Percentiles rank a stretch among this genome's conserved stretches.
Conservation (phyloP, 2,797 vertebrate species). For the Lemur catta region DNA sequence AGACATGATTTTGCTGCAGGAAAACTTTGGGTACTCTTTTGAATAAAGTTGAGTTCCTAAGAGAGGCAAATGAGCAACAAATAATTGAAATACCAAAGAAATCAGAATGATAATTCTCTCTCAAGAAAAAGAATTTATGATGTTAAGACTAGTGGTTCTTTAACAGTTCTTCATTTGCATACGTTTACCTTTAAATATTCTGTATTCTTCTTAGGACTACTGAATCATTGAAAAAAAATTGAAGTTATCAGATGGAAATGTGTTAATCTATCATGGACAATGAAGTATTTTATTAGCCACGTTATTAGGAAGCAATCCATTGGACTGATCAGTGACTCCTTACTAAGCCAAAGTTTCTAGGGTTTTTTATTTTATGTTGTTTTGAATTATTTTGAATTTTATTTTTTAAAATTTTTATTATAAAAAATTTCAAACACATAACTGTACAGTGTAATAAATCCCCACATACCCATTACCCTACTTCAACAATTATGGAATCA, state of each 20-base stretch:
- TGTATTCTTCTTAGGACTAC: neutral
- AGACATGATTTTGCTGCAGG: slow-evolving; percentile 42
- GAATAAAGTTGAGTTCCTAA: slow-evolving; percentile 38
- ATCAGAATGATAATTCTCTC: neutral
- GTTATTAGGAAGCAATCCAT: neutral
- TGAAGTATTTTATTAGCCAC: neutral
- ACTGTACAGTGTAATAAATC: neutral
- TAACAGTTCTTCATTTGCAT: neutral
- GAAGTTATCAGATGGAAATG: neutral
- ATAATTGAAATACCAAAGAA: slow-evolving; percentile 15
- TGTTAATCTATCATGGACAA: neutral
- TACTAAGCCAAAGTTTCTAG: neutral
- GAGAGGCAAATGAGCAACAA: neutral
- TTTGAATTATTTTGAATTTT: neutral
- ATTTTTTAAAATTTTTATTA: neutral
- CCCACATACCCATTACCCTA: neutral
- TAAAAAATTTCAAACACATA: neutral
- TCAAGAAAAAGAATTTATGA: neutral
- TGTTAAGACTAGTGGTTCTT: neutral
- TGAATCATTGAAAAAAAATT: neutral
- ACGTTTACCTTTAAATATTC: neutral
- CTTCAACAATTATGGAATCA: neutral
- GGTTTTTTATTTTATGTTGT: neutral
- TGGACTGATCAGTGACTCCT: neutral
- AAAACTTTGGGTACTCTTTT: slow-evolving; percentile 41